phyloP scores from a whole-genome alignment of 2,888 invertebrate genomes.

The Meliscaeva auricollis region DNA sequence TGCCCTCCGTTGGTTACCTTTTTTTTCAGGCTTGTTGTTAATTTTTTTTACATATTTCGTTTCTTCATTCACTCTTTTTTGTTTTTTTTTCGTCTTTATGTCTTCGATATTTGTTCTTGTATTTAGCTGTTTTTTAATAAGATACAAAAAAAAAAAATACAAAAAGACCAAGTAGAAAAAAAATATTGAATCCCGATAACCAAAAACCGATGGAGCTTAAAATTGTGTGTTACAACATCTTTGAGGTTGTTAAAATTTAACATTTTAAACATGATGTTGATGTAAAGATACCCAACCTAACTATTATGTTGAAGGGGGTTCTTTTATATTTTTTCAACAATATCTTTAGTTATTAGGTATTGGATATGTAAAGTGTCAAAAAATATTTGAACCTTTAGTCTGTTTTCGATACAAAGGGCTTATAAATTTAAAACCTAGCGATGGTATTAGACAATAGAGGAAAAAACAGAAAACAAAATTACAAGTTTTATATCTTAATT shows the following conservation, averaged over 20 bases:
- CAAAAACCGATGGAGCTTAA: conserved; percentile 29
- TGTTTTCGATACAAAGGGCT: too few species aligned
- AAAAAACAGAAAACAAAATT: too few species aligned
- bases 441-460: too few species aligned
- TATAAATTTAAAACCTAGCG: too few species aligned
- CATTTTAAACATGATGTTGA: conserved; percentile 63
- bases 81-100: not conserved
- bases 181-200: conserved; percentile 49
- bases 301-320: not conserved
- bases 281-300: conserved; percentile 45
- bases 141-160: conserved; percentile 7
- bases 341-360: conserved; percentile 3
- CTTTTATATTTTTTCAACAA: not conserved
- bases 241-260: conserved; percentile 66
- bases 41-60: conserved; percentile 16
- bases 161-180: too few species aligned
- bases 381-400: too few species aligned
- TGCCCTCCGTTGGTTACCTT: conserved; percentile 39
- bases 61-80: not conserved
- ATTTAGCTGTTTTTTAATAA: conserved; percentile 63
- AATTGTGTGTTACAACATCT: conserved; percentile 39
- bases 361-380: too few species aligned
- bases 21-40: conserved; percentile 35
- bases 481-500: too few species aligned
- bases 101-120: conserved; percentile 63